Percentiles rank a stretch among this genome's conserved stretches.
Evolutionary conservation across 2,888 invertebrate genomes (phyloP).

Genomic region (Patella depressa): DNA sequence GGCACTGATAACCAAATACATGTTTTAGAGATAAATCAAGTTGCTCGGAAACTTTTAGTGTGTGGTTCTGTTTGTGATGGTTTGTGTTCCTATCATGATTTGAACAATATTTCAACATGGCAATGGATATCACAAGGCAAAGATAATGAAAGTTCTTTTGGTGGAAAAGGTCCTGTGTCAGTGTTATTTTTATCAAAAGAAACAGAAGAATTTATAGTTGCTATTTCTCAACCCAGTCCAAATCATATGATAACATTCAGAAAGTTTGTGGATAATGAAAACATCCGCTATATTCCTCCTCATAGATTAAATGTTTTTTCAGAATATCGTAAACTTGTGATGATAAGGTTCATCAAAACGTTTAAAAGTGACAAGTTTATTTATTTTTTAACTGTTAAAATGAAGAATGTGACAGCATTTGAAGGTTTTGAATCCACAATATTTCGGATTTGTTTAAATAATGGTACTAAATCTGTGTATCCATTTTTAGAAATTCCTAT

Average conservation of each 20-base stretch:
- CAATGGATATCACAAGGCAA: conserved; percentile 14
- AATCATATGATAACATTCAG: conserved; percentile 28
- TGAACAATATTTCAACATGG: conserved; percentile 31
- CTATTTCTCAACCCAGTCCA: conserved; percentile 46
- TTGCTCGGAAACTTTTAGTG: conserved; percentile 36
- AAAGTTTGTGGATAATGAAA: conserved; percentile 11
- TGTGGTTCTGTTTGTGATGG: conserved; percentile 49
- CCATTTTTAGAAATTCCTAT: no score
- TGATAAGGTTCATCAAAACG: conserved; percentile 60
- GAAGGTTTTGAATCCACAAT: conserved; percentile 55
- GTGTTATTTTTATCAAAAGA: conserved; percentile 16
- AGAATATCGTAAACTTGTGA: conserved; percentile 13
- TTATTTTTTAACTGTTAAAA: conserved; percentile 65
- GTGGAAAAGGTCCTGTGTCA: conserved; percentile 31
- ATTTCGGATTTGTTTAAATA: conserved; percentile 59
- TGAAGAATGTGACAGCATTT: conserved; percentile 17
- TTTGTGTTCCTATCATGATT: conserved; percentile 39
- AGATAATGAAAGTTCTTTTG: conserved; percentile 6
- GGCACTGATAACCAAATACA: conserved; percentile 38
- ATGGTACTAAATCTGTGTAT: no score
- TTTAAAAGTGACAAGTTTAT: conserved; percentile 57
- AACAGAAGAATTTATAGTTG: conserved; percentile 25
- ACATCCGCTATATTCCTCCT: conserved; percentile 16
- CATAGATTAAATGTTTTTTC: conserved; percentile 21
- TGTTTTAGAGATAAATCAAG: conserved; percentile 39